Evolutionary conservation across 2,113 vertebrate genomes (phyloP).

Genomic region (Neodon shergylaensis): DNA sequence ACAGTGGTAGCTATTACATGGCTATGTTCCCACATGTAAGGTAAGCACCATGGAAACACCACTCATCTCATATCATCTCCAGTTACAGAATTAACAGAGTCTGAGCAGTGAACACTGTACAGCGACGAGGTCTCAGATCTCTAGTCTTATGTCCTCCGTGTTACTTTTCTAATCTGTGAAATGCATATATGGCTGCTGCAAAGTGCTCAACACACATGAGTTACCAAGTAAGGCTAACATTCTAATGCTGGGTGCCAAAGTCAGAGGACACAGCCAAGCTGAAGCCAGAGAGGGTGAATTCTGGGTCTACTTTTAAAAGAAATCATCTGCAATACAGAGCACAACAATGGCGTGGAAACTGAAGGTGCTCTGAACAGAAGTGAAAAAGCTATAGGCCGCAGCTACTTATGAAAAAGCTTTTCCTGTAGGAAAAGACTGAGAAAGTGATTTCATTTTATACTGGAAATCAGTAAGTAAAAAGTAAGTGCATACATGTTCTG

Average conservation of each 20-base stretch:
- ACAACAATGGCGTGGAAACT: not conserved
- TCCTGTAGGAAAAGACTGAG: not conserved
- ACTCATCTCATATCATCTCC: not conserved
- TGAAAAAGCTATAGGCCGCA: accelerated
- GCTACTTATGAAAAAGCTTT: not conserved
- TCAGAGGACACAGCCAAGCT: not conserved
- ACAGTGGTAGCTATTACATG: accelerated
- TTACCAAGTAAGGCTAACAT: not conserved
- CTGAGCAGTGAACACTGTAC: no score
- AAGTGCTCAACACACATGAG: not conserved
- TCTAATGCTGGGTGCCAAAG: not conserved
- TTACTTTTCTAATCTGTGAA: not conserved
- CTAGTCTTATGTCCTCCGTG: not conserved
- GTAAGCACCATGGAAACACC: not conserved
- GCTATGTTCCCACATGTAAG: not conserved
- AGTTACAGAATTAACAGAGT: not conserved
- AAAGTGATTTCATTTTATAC: not conserved
- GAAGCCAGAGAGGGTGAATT: not conserved
- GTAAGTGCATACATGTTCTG: not conserved
- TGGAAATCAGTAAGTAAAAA: not conserved
- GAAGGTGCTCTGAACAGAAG: not conserved
- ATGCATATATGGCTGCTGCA: not conserved
- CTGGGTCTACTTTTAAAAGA: not conserved
- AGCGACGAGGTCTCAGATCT: not conserved
- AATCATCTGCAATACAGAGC: not conserved